These are phyloP conservation scores for Pelecanus crispus DNA, from an alignment of 2,113 vertebrate species.

Conservation along the genomic window DNA sequence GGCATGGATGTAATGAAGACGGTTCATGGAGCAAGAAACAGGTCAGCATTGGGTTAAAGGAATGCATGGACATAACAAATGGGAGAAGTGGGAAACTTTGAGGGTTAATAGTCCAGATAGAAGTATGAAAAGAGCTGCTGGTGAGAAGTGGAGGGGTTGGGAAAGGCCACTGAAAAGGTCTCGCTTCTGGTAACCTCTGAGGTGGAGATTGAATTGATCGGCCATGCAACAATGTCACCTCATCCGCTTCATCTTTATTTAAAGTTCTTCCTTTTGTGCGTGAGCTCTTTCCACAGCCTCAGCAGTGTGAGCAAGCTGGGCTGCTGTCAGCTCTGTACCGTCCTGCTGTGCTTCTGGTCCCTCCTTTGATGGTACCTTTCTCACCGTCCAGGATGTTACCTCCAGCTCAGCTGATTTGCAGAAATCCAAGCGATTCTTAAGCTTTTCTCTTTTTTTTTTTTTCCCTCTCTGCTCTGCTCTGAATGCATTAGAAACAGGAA, in stretches of 20 bases:
- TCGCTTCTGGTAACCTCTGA: slow-evolving; percentile 14
- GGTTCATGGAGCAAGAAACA: not conserved
- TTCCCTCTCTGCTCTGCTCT: not conserved
- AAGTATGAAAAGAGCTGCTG: not conserved
- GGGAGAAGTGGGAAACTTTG: not conserved
- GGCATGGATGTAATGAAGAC: not conserved
- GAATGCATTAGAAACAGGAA: not conserved
- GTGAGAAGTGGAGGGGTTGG: slow-evolving; percentile 31
- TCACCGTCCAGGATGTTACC: not conserved
- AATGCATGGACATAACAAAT: not conserved
- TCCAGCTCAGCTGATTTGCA: not conserved
- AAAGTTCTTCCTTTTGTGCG: slow-evolving; percentile 15
- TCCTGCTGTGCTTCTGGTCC: slow-evolving; percentile 8
- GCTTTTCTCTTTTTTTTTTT: not conserved
- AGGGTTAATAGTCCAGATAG: not conserved
- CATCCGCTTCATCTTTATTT: slow-evolving; percentile 45
- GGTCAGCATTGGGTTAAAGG: not conserved
- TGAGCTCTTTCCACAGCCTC: not conserved
- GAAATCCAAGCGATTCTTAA: not conserved
- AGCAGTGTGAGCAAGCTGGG: not conserved
- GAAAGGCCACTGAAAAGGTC: slow-evolving; percentile 28
- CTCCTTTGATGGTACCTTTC: not conserved
- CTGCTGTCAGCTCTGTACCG: not conserved
- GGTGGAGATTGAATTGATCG: not conserved
- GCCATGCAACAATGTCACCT: not conserved